Evolutionary conservation across 2,113 vertebrate genomes (phyloP).

Genomic region (Callospermophilus lateralis): DNA sequence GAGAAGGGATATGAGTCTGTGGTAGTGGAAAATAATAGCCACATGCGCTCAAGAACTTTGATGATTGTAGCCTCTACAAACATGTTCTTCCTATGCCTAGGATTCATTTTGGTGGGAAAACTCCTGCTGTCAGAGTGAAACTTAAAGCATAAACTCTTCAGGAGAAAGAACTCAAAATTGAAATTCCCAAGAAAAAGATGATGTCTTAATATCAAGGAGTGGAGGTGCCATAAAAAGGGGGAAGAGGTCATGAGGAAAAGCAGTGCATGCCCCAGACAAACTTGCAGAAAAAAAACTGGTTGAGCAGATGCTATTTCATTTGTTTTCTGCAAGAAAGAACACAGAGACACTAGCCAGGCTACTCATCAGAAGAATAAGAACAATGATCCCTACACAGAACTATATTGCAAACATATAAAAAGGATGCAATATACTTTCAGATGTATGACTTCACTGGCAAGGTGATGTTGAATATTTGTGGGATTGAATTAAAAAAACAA

Average conservation of each 20-base stretch:
- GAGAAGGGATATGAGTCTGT: not conserved
- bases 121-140: not conserved
- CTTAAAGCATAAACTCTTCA: not conserved
- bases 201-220: not conserved
- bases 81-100: not conserved
- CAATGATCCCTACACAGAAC: not conserved
- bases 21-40: not conserved
- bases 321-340: not conserved
- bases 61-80: not conserved
- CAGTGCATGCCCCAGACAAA: not conserved
- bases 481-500: not conserved
- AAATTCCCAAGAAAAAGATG: not conserved
- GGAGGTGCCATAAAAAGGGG: not conserved
- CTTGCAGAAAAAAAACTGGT: not conserved
- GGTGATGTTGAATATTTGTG: not conserved
- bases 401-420: not conserved
- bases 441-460: not conserved
- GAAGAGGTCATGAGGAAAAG: not conserved
- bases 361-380: not conserved
- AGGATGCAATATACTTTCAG: not conserved
- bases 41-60: not conserved
- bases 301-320: not conserved
- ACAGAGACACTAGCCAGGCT: not conserved
- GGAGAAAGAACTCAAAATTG: not conserved
- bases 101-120: not conserved